These are phyloP conservation scores for Diceros bicornis DNA, from an alignment of 2,797 vertebrate genomes.

Conservation along the genomic window DNA sequence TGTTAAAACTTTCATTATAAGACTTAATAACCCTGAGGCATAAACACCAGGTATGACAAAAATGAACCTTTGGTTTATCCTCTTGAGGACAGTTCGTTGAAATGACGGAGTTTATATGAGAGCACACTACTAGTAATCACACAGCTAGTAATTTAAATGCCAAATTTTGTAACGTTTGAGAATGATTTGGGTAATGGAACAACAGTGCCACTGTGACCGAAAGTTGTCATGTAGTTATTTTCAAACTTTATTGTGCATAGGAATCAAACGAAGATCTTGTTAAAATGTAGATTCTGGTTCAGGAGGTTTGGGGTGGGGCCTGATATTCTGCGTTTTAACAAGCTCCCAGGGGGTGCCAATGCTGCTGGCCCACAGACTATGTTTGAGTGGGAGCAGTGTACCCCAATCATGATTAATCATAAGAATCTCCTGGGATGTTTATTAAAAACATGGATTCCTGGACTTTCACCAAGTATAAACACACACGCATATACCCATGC, in stretches of 20 bases:
- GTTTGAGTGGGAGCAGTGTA: background rate
- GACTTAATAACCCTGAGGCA: background rate
- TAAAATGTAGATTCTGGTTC: background rate
- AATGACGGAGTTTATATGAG: background rate
- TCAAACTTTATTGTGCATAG: conserved; percentile 2
- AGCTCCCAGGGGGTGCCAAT: too few species aligned
- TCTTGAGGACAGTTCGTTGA: background rate
- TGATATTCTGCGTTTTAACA: background rate
- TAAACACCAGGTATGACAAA: conserved; percentile 21
- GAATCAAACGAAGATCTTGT: background rate
- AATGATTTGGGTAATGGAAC: conserved; percentile 11
- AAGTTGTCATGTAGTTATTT: conserved; percentile 10
- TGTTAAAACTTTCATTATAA: conserved; percentile 30
- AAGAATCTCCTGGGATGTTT: background rate
- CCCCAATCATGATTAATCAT: background rate
- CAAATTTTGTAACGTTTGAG: conserved; percentile 17
- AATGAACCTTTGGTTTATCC: background rate
- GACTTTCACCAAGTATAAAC: background rate
- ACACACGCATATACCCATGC: fast-evolving
- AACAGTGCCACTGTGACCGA: background rate
- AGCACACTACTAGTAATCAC: background rate
- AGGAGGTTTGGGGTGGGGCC: background rate
- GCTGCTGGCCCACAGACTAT: background rate
- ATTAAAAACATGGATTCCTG: background rate
- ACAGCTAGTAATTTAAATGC: conserved; percentile 18